Base-by-base conservation (phyloP, 2,888 invertebrate genomes). In the Chydorus sphaericus region DNA sequence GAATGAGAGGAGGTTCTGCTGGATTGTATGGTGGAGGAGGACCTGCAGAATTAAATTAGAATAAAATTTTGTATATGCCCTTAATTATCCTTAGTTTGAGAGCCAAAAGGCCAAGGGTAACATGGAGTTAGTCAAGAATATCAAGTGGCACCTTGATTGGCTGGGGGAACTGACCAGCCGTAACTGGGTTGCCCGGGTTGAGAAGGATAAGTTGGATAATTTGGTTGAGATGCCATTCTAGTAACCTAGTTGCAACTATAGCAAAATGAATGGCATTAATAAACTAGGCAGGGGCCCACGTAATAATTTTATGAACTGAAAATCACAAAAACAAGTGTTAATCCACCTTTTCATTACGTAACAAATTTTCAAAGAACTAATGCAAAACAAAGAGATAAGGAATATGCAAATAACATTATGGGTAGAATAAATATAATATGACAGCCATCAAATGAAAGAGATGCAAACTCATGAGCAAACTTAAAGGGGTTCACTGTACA, bases 221-320 rank as follows among this genome's bases (percentile, higher is more conserved):
- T 23, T 23, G 44, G 44, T 44, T 44, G 44, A 26, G 44, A 26
- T 44, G 44, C 44, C 44, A 44, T 44, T 44, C 16, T 44, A 23
- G 10, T 44, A 3, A 18, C 23, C 14, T 10, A 44, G 23, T 14
- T 26, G 28, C 23, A 44, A 20, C 44, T 28, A 11, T 44, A 44
- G 44, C 44, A 44, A 44, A 44, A 44, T 44, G 44, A 23, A 44
- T 44, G 44, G 28, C 23, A 44, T 44, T 44, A 44, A 44, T 44
- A 4, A 20, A 39, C n/a, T n/a, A n/a, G n/a, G n/a, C n/a, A n/a
- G n/a, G n/a, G n/a, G n/a, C n/a, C n/a, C n/a, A n/a, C n/a, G n/a
- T n/a, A n/a, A n/a, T n/a, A n/a, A n/a, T n/a, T n/a, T n/a, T n/a
- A n/a, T n/a, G n/a, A n/a, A n/a, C n/a, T n/a, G n/a, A n/a, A n/a